Conservation (phyloP, 2,113 vertebrate species). For the Thymallus thymallus region DNA sequence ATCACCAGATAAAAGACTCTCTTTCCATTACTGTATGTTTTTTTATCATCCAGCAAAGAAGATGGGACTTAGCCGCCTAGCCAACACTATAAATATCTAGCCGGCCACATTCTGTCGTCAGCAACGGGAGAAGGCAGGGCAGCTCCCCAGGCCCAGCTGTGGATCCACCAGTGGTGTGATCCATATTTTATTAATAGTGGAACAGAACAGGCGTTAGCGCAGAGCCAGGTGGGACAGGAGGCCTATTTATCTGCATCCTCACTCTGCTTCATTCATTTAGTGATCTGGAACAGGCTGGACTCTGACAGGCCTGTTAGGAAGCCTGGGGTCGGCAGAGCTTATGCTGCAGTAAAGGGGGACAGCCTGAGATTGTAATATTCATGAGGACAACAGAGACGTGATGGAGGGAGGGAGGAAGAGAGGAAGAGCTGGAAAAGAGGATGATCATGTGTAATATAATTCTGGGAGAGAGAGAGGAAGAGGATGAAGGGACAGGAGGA, state of each 20-base stretch:
- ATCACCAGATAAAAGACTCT: slow-evolving; percentile 1
- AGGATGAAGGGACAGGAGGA: slow-evolving; percentile 11
- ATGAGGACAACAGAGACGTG: slow-evolving; percentile 65
- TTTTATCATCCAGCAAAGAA: slow-evolving; percentile 12
- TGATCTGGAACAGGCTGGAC: neutral
- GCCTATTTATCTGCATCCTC: slow-evolving; percentile 42
- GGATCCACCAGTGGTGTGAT: slow-evolving; percentile 70
- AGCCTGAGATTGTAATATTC: slow-evolving; percentile 67
- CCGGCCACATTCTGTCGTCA: slow-evolving; percentile 70
- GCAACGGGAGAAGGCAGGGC: slow-evolving; percentile 70
- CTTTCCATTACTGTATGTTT: slow-evolving; percentile 31
- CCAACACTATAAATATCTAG: slow-evolving; percentile 65
- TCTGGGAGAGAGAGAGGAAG: neutral
- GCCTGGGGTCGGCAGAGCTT: slow-evolving; percentile 20
- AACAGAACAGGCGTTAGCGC: slow-evolving; percentile 20
- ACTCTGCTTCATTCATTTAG: slow-evolving; percentile 35
- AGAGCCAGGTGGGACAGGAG: slow-evolving; percentile 43
- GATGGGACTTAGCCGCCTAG: slow-evolving; percentile 34
- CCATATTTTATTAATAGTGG: slow-evolving; percentile 81
- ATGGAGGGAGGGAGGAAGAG: too few relatives aligned
- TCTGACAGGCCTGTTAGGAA: neutral
- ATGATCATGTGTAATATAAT: too few relatives aligned
- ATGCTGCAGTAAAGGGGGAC: slow-evolving; percentile 25
- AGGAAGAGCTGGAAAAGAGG: too few relatives aligned
- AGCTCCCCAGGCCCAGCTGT: slow-evolving; percentile 69